Evolutionary conservation across 2,113 vertebrate genomes (phyloP), one percentile per base, ranked within the genome.

Genomic region (Corythaeola cristata): DNA sequence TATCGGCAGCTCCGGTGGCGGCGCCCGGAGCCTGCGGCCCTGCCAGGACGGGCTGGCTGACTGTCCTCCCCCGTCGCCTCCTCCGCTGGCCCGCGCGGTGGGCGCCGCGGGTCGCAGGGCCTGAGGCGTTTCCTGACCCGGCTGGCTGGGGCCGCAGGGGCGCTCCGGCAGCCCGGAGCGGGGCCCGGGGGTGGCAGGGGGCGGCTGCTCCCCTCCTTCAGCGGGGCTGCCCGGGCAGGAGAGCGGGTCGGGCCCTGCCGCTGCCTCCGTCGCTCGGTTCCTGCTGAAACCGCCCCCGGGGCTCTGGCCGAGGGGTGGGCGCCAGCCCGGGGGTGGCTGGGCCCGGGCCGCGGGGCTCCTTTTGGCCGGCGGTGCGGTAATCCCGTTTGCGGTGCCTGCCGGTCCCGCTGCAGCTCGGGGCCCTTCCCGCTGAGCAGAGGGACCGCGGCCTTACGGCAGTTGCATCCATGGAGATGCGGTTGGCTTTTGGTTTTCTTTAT

Each of bases 401-500:
- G 45, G 3, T 30, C 6, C 55, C 33, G 39, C 28, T 6, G 27
- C 13, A 30, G 37, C 63, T 33, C 11, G 17, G 71, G 27, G 55
- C 4, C 12, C 28, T 30, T 39, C 55, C n/a, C 8, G 30, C 62
- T 3, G 22, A 13, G 49, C 35, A 1, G 19, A 8, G 56, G 41
- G 1, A 32, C 35, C 23, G 90, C 56, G 72, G 93, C 93, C 85
- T 83, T 15, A 18, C 8, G 5, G 66, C 13, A 7, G 52, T 4
- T 16, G 52, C 8, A 2, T 15, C 37, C 32, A 0, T 5, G 9
- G 59, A 9, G 49, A 5, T 30, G 77, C 12, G 41, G 19, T 5
- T 26, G 56, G 18, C 19, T 50, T 14, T 60, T 5, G 27, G 11
- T 15, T 37, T 22, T 18, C 52, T n/a, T 24, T 12, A 22, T 78